These are phyloP conservation scores for Phalera bucephala DNA, from an alignment of 2,888 invertebrate species.

Conservation along the genomic window DNA sequence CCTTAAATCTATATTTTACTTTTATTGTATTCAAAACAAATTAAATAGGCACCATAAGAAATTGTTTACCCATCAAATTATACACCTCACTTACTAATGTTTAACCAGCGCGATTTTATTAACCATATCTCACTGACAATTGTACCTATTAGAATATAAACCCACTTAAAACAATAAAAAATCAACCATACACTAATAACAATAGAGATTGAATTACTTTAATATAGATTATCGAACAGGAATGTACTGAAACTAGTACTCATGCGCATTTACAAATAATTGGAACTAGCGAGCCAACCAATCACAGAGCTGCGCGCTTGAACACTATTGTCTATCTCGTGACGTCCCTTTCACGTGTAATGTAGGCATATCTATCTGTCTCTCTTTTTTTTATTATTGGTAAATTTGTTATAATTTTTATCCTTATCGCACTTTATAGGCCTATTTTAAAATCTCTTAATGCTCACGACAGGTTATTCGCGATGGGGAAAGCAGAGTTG, in stretches of 20 bases:
- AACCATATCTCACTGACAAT: slow-evolving; percentile 1
- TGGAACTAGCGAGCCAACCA: slow-evolving; percentile 29
- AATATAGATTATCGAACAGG: slow-evolving; percentile 19
- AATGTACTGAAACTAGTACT: slow-evolving; percentile 30
- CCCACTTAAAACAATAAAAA: slow-evolving; percentile 3
- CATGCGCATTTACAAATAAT: slow-evolving; percentile 40
- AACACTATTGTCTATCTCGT: slow-evolving; percentile 22
- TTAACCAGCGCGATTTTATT: neutral
- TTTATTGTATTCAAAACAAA: neutral
- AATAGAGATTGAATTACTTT: slow-evolving; percentile 9
- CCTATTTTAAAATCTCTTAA: slow-evolving; percentile 16
- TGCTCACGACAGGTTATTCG: too few relatives aligned
- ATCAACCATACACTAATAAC: fast-evolving
- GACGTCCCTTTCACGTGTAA: slow-evolving; percentile 10
- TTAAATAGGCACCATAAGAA: neutral
- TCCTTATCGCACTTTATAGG: slow-evolving; percentile 23
- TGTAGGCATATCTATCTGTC: slow-evolving; percentile 10
- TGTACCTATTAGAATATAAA: neutral
- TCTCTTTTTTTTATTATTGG: slow-evolving; percentile 28
- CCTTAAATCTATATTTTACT: neutral
- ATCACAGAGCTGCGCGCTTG: slow-evolving; percentile 17
- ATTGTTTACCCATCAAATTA: neutral
- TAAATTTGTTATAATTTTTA: slow-evolving; percentile 18
- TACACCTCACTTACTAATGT: neutral
- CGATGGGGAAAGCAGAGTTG: too few relatives aligned